Percentiles rank a stretch among this genome's conserved stretches.
These are phyloP conservation scores for Ectropis grisescens DNA, from an alignment of 1,140 invertebrate species.

Conservation along the genomic window DNA sequence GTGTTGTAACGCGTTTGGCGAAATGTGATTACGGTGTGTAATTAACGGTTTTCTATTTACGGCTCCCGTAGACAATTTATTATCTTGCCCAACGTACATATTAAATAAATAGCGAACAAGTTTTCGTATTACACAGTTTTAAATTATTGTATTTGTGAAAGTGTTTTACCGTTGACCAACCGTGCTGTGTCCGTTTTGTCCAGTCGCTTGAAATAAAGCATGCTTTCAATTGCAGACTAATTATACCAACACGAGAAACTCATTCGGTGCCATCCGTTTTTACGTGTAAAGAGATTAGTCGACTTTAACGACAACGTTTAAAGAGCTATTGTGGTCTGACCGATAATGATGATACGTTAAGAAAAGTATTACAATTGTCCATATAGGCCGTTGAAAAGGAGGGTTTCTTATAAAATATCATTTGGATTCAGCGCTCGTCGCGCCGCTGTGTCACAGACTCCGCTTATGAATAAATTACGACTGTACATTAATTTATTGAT, in stretches of 20 bases:
- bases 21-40: constrained; percentile 66
- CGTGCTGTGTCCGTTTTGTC: constrained; percentile 54
- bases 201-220: constrained; percentile 62
- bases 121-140: no score
- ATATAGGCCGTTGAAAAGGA: constrained; percentile 51
- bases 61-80: constrained; percentile 40
- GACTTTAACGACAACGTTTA: constrained; percentile 53
- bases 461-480: constrained; percentile 61
- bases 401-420: constrained; percentile 62
- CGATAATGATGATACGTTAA: constrained; percentile 64
- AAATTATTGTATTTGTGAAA: constrained; percentile 61
- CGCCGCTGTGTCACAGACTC: constrained; percentile 39
- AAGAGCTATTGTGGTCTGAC: constrained; percentile 48
- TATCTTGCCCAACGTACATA: no score
- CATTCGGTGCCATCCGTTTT: constrained; percentile 59
- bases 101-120: no score
- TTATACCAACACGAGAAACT: constrained; percentile 66
- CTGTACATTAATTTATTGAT: constrained; percentile 67
- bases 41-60: constrained; percentile 65
- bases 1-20: constrained; percentile 67
- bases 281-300: constrained; percentile 67
- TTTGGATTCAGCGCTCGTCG: constrained; percentile 59
- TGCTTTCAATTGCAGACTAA: constrained; percentile 69
- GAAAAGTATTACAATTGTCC: constrained; percentile 58
- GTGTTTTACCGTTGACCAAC: constrained; percentile 61